Base-by-base conservation (phyloP, 2,888 invertebrate genomes). In the Sialis fuliginosa region DNA sequence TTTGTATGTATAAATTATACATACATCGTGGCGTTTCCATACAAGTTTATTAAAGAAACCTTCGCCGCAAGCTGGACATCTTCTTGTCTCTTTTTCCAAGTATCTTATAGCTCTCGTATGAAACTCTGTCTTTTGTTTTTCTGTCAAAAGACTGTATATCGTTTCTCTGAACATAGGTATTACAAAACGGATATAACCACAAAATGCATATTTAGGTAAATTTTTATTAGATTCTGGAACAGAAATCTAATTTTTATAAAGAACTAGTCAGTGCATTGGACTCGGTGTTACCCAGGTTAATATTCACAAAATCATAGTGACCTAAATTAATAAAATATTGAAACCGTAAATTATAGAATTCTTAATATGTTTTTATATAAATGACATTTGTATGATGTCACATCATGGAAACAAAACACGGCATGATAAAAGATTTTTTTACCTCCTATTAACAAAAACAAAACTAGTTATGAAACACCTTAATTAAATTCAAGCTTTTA, bases 81-180 rank as follows among this genome's bases (percentile, higher is more conserved):
- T 68, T 44, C 68, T 66, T 0, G 76, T 74, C 54, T 73, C 71
- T 6, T 70, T 70, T 55, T 75, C 74, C 45, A 79, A 55, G 54
- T 71, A 78, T 46, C 71, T 60, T 30, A 77, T 59, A 0, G 77
- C 75, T 48, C 71, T 68, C 0, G 64, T 65, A 53, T 79, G 79
- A 58, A 76, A 70, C 49, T 75, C 74, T 39, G 70, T 69, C 59
- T 77, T 76, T 54, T 78, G 78, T 51, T 64, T 68, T 50, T 77
- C 76, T 0, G 78, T 77, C 39, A 79, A 59, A 42, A 78, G 60
- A 49, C 75, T 72, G 53, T 79, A 79, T 5, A 75, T 75, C 0
- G 72, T 75, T 12, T 72, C 70, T 30, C 73, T 66, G 56, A 79
- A 77, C 48, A 70, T 57, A 0, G 69, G 58, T 50, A 73, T 68